Conservation (phyloP, 2,797 vertebrate genomes). For the Cuculus canorus region DNA sequence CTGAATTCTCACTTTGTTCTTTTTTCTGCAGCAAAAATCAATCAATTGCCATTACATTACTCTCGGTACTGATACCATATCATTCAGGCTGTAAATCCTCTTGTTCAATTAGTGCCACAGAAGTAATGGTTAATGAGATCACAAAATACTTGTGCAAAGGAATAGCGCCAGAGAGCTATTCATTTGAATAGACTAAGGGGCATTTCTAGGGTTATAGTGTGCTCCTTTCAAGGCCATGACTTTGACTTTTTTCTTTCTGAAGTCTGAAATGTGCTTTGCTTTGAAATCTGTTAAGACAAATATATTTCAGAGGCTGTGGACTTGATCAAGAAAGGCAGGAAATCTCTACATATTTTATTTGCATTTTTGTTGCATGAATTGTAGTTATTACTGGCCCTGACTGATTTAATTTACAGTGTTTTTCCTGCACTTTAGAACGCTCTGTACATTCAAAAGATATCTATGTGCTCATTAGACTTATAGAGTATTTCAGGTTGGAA, state of each 20-base stretch:
- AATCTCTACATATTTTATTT: background rate
- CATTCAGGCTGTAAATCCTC: background rate
- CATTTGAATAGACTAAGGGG: background rate
- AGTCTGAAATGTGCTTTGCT: background rate
- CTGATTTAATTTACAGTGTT: background rate
- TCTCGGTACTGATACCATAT: background rate
- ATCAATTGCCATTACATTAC: background rate
- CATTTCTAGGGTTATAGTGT: background rate
- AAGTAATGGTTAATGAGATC: background rate
- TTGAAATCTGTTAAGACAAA: background rate
- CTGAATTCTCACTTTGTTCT: background rate
- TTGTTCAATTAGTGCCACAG: slow-evolving; percentile 12
- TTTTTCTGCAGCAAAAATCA: slow-evolving; percentile 15
- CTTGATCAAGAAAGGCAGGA: background rate
- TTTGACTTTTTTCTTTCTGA: background rate
- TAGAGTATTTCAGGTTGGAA: background rate
- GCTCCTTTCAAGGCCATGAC: background rate
- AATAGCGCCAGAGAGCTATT: background rate
- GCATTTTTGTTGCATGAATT: background rate
- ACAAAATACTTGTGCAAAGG: background rate
- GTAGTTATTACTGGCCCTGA: background rate
- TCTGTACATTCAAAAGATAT: background rate
- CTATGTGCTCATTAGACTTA: background rate
- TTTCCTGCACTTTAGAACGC: background rate
- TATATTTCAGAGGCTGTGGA: background rate